These are phyloP conservation scores for Aphaenogaster floridana DNA, from an alignment of 1,140 invertebrate genomes.

Conservation along the genomic window DNA sequence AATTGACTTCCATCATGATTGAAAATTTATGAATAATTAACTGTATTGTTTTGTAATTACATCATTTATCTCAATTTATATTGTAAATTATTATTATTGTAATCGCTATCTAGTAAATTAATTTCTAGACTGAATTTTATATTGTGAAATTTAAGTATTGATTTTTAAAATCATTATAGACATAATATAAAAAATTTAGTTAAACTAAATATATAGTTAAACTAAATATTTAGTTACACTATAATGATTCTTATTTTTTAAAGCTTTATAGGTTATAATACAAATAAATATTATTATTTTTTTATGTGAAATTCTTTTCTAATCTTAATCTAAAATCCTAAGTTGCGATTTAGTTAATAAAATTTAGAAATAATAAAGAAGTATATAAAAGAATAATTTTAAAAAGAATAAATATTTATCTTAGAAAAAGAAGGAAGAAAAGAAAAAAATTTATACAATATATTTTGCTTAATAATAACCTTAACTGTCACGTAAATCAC, in stretches of 20 bases:
- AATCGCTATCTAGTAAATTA: background rate
- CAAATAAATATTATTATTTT: background rate
- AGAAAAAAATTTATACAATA: background rate
- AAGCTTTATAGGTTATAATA: background rate
- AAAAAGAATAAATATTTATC: background rate
- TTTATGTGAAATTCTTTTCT: background rate
- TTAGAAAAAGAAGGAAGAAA: background rate
- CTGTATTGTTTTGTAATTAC: background rate
- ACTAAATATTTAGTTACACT: background rate
- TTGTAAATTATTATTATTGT: background rate
- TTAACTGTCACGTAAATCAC: background rate
- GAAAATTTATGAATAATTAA: background rate
- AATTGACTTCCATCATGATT: background rate
- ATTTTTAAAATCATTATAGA: background rate
- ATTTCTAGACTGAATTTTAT: background rate
- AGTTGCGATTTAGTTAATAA: background rate
- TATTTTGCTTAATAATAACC: background rate
- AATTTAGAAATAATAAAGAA: background rate
- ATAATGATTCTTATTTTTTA: constrained; percentile 8
- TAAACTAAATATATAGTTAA: background rate
- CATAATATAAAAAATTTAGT: background rate
- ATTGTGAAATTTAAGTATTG: background rate
- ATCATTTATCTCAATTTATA: background rate
- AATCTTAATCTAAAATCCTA: background rate
- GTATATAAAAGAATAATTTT: background rate